These are phyloP conservation scores for Epinephelus moara DNA, from an alignment of 2,113 vertebrate genomes.

Conservation along the genomic window DNA sequence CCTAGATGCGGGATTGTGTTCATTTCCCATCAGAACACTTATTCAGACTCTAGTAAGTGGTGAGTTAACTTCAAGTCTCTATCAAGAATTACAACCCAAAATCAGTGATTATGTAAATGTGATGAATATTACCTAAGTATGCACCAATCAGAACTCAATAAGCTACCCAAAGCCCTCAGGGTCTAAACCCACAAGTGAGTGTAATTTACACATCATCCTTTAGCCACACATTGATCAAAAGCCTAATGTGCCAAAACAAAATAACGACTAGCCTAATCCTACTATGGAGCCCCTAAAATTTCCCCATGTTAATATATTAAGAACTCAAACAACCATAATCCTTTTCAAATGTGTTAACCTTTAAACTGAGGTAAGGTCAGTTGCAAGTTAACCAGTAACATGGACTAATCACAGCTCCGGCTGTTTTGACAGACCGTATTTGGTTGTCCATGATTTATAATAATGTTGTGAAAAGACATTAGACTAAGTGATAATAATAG, in stretches of 20 bases:
- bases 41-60: conserved; percentile 21
- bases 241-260: conserved; percentile 53
- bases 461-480: conserved; percentile 18
- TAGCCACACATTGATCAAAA: conserved; percentile 26
- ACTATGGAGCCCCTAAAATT: conserved; percentile 40
- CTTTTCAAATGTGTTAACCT: conserved; percentile 35
- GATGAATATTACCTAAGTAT: conserved; percentile 47
- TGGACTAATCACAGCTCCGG: conserved; percentile 66
- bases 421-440: conserved; percentile 56
- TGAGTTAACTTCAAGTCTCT: conserved; percentile 39
- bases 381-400: conserved; percentile 50
- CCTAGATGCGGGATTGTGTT: conserved; percentile 30
- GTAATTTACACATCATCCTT: conserved; percentile 30
- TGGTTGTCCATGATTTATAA: conserved; percentile 46
- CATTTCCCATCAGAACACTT: conserved; percentile 17
- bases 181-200: conserved; percentile 39
- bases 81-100: conserved; percentile 42
- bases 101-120: conserved; percentile 43
- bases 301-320: conserved; percentile 31
- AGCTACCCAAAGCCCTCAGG: conserved; percentile 39
- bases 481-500: conserved; percentile 15
- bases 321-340: conserved; percentile 46
- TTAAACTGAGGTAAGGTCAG: conserved; percentile 64
- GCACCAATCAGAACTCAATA: conserved; percentile 45
- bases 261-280: conserved; percentile 45